Percentiles rank a stretch among this genome's conserved stretches.
These are phyloP conservation scores for Semnornis frantzii DNA, from an alignment of 2,113 vertebrate species.

Conservation along the genomic window DNA sequence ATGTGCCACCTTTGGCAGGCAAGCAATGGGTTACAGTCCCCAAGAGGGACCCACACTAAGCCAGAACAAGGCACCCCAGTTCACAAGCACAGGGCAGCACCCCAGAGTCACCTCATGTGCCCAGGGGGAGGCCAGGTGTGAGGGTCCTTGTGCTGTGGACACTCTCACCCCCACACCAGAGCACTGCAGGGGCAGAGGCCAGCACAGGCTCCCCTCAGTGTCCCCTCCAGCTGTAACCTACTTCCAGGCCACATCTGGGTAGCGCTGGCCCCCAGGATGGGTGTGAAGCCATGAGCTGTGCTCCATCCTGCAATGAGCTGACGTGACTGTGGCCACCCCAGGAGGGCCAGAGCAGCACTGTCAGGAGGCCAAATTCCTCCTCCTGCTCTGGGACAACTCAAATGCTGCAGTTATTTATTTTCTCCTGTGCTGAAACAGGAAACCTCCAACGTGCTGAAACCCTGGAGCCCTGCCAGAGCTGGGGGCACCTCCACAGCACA, in stretches of 20 bases:
- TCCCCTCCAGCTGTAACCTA: fast-evolving
- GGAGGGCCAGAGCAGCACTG: background rate
- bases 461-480: background rate
- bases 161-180: background rate
- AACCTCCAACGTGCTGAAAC: constrained; percentile 5
- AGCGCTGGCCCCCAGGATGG: background rate
- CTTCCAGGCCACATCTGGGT: background rate
- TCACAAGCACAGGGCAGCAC: background rate
- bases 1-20: background rate
- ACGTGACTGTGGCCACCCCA: background rate
- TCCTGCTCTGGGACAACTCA: constrained; percentile 20
- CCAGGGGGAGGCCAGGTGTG: background rate
- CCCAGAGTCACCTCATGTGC: fast-evolving
- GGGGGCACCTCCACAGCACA: background rate
- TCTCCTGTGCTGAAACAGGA: constrained; percentile 38
- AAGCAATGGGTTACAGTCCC: background rate
- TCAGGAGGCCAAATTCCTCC: constrained; percentile 1
- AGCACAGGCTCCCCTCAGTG: background rate
- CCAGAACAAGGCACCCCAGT: background rate
- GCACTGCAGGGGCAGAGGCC: background rate
- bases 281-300: background rate
- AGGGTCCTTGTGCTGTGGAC: fast-evolving
- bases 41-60: background rate
- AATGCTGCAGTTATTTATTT: background rate
- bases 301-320: background rate